phyloP scores from a whole-genome alignment of 2,888 invertebrate genomes.

The Hypena proboscidalis region DNA sequence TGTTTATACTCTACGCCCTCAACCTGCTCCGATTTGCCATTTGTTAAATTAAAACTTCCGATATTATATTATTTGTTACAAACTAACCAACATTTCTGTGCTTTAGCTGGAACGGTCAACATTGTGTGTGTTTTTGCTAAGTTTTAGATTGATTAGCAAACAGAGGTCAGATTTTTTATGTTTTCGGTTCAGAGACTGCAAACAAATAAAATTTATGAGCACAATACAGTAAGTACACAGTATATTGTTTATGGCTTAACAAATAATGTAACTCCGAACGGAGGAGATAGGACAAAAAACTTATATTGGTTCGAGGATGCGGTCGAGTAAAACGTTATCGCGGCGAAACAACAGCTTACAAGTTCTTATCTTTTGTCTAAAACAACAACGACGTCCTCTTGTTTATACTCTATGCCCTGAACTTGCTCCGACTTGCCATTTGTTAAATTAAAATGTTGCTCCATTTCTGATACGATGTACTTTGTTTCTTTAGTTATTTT shows the following conservation, averaged over 20 bases:
- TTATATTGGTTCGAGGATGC: conserved; percentile 57
- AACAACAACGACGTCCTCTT: conserved; percentile 49
- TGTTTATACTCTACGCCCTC: conserved; percentile 46
- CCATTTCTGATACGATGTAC: conserved; percentile 36
- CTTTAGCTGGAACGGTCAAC: not conserved
- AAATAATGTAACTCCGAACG: conserved; percentile 8
- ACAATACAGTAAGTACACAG: not conserved
- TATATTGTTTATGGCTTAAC: conserved; percentile 16
- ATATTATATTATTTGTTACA: conserved; percentile 36
- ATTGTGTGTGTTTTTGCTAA: not conserved
- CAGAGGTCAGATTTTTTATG: too few relatives aligned
- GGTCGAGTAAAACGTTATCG: conserved; percentile 61
- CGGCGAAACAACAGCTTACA: conserved; percentile 55
- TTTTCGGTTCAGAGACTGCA: too few relatives aligned
- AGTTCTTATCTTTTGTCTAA: conserved; percentile 64
- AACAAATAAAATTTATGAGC: too few relatives aligned
- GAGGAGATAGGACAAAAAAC: conserved; percentile 55
- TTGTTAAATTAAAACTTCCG: conserved; percentile 49
- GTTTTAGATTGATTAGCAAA: too few relatives aligned
- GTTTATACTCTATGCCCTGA: conserved; percentile 45
- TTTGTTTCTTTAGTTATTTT: conserved; percentile 25
- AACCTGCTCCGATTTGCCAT: conserved; percentile 43
- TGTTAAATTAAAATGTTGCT: conserved; percentile 50
- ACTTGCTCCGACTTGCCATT: conserved; percentile 44
- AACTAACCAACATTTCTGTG: conserved; percentile 11